Base-by-base conservation (phyloP, 2,797 vertebrate genomes). In the Choloepus didactylus region DNA sequence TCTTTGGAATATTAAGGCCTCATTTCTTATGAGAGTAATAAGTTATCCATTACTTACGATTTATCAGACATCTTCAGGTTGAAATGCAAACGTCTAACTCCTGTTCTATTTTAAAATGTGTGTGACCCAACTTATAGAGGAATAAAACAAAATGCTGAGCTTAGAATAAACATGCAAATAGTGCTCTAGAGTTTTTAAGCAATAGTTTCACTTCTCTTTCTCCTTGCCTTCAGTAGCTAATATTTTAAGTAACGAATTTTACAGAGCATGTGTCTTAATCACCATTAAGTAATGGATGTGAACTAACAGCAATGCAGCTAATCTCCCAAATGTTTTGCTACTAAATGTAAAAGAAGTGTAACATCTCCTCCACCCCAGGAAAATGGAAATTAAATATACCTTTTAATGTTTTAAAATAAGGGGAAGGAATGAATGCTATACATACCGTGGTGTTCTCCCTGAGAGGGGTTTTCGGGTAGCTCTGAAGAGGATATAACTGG, bases 401-500 rank as follows among this genome's bases (percentile, higher is more conserved):
- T 79, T 66, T 31, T 60, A 7, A 3, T 54, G 77, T 85, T n/a
- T 93, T 82, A 70, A 69, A 89, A 11, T 29, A 41, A 35, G 3
- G 29, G 25, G 41, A 77, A 67, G 56, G 69, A 64, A 31, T 1
- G 11, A 38, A 6, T 8, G 64, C n/a, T 38, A 12, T 38, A 49
- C 35, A 4, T 84, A 98, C 97, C 97, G 54, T 2, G 98, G 98
- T 2, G 98, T 98, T 96, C 98, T 97, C 96, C 98, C 98, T 8
- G 97, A 98, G 38, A 98, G 98, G 5, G 98, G 98, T 73, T 98
- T 99, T 41, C 94, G 92, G 0, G 98, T 98, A 54, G 98, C 98
- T 97, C 98, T 98, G 98, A 99, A 99, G 98, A 98, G 98, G 93
- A 98, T 95, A 72, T 98, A 98, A 97, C 97, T 98, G 95, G 98